Conservation (phyloP, 2,113 vertebrate genomes). For the Oceanites oceanicus region DNA sequence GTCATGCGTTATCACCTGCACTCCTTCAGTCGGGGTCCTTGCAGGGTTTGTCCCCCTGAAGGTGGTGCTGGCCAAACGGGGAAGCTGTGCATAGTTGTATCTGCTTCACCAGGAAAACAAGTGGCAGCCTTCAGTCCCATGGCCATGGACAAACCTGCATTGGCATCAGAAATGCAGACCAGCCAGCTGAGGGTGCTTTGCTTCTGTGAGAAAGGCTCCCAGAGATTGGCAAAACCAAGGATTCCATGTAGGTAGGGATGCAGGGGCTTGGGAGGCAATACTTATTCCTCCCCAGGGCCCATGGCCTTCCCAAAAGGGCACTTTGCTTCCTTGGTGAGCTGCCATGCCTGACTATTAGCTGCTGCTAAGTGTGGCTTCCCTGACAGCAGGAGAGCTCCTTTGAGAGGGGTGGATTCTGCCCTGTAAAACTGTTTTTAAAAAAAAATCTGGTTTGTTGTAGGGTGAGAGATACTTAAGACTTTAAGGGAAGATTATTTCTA, state of each 20-base stretch:
- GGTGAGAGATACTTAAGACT: neutral
- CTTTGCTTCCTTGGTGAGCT: neutral
- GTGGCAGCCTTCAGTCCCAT: neutral
- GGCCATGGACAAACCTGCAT: neutral
- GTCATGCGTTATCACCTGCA: neutral
- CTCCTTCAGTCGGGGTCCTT: neutral
- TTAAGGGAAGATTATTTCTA: neutral
- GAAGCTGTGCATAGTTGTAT: neutral
- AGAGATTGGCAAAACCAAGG: neutral
- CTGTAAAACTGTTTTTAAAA: neutral
- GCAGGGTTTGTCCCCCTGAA: neutral
- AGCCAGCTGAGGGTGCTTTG: neutral
- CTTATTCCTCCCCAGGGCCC: neutral
- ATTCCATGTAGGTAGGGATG: neutral
- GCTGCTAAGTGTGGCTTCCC: neutral
- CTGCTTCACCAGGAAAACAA: accelerated
- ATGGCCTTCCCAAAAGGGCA: neutral
- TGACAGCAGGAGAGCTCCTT: neutral
- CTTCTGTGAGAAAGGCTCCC: neutral
- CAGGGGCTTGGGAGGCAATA: neutral
- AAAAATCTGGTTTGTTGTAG: neutral
- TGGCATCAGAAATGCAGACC: neutral
- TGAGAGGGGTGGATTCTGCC: neutral
- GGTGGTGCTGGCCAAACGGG: neutral
- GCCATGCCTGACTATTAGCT: neutral